Conservation (phyloP, 2,888 invertebrate species). For the Pherbina coryleti region DNA sequence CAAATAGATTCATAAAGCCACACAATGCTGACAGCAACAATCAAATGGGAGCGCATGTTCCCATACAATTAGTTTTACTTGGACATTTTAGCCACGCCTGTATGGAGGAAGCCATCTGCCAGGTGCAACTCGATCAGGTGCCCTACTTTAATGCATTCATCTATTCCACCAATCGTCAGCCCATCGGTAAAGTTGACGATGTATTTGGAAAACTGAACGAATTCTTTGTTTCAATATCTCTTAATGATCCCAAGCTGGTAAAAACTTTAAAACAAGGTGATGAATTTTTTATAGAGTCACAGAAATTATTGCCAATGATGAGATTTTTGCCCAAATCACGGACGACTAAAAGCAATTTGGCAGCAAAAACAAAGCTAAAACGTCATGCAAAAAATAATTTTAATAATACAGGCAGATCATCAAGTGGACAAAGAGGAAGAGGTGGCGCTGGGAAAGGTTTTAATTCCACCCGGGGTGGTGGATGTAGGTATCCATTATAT, state of each 20-base stretch:
- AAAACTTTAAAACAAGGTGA: background rate
- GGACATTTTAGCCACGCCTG: background rate
- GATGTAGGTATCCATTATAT: too few species aligned
- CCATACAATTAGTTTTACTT: background rate
- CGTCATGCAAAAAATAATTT: background rate
- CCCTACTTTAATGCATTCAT: constrained; percentile 10
- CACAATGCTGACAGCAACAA: background rate
- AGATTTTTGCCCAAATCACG: background rate
- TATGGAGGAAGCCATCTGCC: background rate
- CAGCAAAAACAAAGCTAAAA: background rate
- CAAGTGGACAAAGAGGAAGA: too few species aligned
- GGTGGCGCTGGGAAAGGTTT: too few species aligned
- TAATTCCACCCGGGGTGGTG: too few species aligned
- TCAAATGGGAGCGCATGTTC: background rate
- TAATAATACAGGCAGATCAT: too few species aligned
- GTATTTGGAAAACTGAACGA: background rate
- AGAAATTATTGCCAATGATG: background rate
- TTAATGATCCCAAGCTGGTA: background rate
- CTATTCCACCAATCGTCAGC: background rate
- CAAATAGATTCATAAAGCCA: background rate
- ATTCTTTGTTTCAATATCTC: background rate
- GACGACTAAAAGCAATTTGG: background rate
- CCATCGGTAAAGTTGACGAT: constrained; percentile 6
- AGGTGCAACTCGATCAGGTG: background rate
- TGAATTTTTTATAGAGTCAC: background rate